Evolutionary conservation across 2,888 invertebrate species (phyloP), one percentile per base, ranked within the genome.

Genomic region (Pterostichus madidus): DNA sequence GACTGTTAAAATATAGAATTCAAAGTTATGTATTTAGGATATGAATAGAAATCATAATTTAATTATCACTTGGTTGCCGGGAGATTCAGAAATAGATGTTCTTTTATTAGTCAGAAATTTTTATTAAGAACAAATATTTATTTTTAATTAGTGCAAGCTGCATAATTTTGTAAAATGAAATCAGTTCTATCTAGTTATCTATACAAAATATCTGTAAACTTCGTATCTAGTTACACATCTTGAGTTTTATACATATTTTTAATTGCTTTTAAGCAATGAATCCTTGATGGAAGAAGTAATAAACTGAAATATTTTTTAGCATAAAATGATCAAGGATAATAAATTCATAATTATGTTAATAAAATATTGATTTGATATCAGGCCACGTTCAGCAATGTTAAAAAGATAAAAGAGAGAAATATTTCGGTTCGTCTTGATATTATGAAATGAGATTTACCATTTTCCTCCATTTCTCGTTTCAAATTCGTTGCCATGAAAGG

Each of bases 121-220:
- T 64, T 32, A 64, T 64, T 64, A 44, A 15, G 10, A 64, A 64
- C 32, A 39, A 71, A 71, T 71, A 71, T 71, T 71, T 71, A 44
- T 71, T 71, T 15, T 17, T 35, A 56, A 56, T 56, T 5, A 17
- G 24, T 24, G 24, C 24, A 24, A 24, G 52, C 24, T 24, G 24
- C 24, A 24, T 24, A 24, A 24, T 24, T 39, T 39, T 8, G 39
- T 8, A 24, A 24, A 24, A 24, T 24, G 24, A 24, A 24, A 24
- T 24, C 24, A 24, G 24, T 24, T 24, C 1, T 24, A 49, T 49
- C 49, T 49, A 49, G 49, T 8, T 49, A 49, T 49, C 39, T 39
- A 39, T 39, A 39, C 5, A 49, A n/a, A 49, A 49, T 8, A 49
- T 10, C 49, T 49, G 2, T 49, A 49, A 5, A 49, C 5, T n/a